These are phyloP conservation scores for Dromaius novaehollandiae DNA, from an alignment of 2,113 vertebrate genomes.

Conservation along the genomic window DNA sequence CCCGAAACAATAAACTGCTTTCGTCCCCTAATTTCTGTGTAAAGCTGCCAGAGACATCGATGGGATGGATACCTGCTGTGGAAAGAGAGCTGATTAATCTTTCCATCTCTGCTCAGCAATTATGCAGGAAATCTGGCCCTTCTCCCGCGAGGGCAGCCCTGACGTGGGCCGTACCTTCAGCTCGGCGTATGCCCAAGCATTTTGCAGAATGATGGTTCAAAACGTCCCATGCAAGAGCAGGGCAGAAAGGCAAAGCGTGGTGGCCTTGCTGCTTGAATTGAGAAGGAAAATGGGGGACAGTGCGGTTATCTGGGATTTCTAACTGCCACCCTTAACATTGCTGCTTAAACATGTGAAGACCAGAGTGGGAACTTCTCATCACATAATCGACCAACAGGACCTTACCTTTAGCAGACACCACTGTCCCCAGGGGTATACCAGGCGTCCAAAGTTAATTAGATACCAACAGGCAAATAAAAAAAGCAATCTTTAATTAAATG, in stretches of 20 bases:
- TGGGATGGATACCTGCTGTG: background rate
- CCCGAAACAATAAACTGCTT: background rate
- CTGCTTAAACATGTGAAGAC: background rate
- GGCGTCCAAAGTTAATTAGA: background rate
- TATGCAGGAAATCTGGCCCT: too few species aligned
- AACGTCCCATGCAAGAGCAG: background rate
- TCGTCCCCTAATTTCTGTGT: background rate
- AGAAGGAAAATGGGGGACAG: background rate
- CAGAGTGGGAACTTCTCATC: background rate
- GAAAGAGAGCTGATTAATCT: background rate
- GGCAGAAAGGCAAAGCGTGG: background rate
- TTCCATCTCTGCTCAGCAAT: background rate
- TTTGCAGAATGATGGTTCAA: background rate
- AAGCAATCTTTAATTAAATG: background rate
- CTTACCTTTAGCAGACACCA: background rate
- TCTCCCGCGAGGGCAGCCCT: too few species aligned
- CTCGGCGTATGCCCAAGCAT: background rate
- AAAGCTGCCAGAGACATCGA: background rate
- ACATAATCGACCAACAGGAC: fast-evolving
- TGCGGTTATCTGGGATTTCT: fast-evolving
- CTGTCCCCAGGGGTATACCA: background rate
- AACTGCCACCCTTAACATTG: fast-evolving
- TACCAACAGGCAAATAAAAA: background rate
- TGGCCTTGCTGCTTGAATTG: background rate
- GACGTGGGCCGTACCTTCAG: background rate